Conservation (phyloP, 2,888 invertebrate genomes). For the Patella caerulea region DNA sequence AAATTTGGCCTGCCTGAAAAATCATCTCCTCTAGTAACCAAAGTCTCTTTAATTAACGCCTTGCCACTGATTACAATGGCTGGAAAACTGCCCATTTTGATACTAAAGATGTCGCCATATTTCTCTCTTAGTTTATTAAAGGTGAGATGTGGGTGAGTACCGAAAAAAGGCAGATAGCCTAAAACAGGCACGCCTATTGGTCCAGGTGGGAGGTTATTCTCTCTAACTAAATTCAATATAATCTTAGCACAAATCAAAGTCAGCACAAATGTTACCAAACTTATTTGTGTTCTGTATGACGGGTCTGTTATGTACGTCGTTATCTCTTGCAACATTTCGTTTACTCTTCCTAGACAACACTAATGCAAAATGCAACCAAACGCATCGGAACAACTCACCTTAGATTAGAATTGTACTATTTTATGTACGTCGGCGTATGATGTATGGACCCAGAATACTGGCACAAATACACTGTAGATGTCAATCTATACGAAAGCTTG, state of each 20-base stretch:
- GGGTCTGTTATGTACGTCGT: background rate
- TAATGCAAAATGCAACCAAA: too few relatives aligned
- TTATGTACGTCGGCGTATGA: too few relatives aligned
- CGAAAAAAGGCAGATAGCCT: conserved; percentile 44
- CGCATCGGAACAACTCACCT: too few relatives aligned
- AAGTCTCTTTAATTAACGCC: conserved; percentile 29
- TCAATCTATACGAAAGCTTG: too few relatives aligned
- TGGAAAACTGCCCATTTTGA: conserved; percentile 39
- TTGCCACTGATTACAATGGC: conserved; percentile 43
- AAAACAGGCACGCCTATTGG: conserved; percentile 44
- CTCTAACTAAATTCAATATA: background rate
- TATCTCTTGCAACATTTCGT: background rate
- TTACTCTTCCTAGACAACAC: too few relatives aligned
- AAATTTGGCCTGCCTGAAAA: conserved; percentile 39
- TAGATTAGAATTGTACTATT: too few relatives aligned
- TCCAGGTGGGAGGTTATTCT: conserved; percentile 26
- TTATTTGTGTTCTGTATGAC: background rate
- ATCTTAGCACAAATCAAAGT: background rate
- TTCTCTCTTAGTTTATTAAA: conserved; percentile 32
- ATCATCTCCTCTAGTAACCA: conserved; percentile 28
- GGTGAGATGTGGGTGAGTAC: conserved; percentile 34
- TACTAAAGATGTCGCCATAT: conserved; percentile 43
- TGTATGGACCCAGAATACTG: too few relatives aligned
- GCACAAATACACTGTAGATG: too few relatives aligned
- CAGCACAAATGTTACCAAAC: background rate